Evolutionary conservation across 2,888 invertebrate genomes (phyloP).

Genomic region (Podabrus alpinus): DNA sequence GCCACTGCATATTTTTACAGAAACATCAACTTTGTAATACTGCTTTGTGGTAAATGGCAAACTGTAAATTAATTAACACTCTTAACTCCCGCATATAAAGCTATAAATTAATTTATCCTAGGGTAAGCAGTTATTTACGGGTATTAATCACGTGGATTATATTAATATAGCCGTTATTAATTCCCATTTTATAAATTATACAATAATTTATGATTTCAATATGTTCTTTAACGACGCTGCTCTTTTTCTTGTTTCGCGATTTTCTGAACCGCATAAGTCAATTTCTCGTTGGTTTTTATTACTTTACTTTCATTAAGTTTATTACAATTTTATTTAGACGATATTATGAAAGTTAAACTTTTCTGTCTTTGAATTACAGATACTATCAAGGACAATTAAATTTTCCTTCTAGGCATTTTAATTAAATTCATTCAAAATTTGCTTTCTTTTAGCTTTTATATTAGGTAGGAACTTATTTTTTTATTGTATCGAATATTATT

Average conservation of each 20-base stretch:
- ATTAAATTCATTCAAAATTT: background rate
- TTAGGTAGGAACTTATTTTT: background rate
- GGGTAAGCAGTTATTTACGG: slow-evolving; percentile 38
- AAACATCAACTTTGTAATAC: slow-evolving; percentile 21
- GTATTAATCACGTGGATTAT: slow-evolving; percentile 37
- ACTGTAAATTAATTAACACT: slow-evolving; percentile 39
- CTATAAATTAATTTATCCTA: slow-evolving; percentile 40
- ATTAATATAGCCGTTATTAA: slow-evolving; percentile 23
- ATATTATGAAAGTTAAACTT: background rate
- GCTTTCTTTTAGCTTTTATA: background rate
- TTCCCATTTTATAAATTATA: slow-evolving; percentile 8
- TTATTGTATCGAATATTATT: background rate
- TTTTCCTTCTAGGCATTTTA: background rate
- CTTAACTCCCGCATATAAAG: slow-evolving; percentile 36
- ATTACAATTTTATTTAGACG: background rate
- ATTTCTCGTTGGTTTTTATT: background rate
- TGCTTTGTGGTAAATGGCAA: slow-evolving; percentile 23
- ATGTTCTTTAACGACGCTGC: background rate
- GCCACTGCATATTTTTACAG: background rate
- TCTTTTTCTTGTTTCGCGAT: background rate
- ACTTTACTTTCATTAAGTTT: background rate
- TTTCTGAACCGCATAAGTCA: background rate
- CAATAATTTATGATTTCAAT: slow-evolving; percentile 5
- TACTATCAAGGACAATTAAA: background rate
- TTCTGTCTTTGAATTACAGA: background rate